These are phyloP conservation scores for Nerophis ophidion DNA, from an alignment of 2,113 vertebrate species.

Conservation along the genomic window DNA sequence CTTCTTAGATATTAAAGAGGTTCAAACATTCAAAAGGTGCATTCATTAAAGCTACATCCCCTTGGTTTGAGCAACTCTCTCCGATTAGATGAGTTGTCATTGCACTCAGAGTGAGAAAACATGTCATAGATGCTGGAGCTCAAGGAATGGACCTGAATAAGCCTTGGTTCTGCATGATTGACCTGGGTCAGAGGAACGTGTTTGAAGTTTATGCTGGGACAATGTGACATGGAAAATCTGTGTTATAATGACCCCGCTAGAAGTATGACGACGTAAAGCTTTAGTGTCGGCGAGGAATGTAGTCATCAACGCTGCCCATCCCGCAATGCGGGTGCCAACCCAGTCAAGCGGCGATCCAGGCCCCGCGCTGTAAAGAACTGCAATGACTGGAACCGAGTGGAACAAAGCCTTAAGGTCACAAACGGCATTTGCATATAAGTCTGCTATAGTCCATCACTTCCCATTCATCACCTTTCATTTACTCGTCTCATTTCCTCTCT, in stretches of 20 bases:
- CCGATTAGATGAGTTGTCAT: slow-evolving; percentile 25
- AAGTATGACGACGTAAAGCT: slow-evolving; percentile 26
- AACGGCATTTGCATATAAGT: slow-evolving; percentile 20
- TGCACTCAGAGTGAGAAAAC: slow-evolving; percentile 30
- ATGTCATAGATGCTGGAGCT: slow-evolving; percentile 48
- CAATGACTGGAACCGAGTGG: slow-evolving; percentile 14
- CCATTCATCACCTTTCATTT: slow-evolving; percentile 9
- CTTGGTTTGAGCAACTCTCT: slow-evolving; percentile 9
- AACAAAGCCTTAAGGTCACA: slow-evolving; percentile 31
- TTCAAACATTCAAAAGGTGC: slow-evolving; percentile 8
- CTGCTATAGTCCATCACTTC: slow-evolving; percentile 7
- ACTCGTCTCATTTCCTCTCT: slow-evolving; percentile 9
- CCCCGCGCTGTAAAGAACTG: slow-evolving; percentile 12
- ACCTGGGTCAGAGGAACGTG: slow-evolving; percentile 48
- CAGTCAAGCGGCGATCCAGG: slow-evolving; percentile 15
- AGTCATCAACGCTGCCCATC: slow-evolving; percentile 23
- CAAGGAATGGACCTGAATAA: slow-evolving; percentile 48
- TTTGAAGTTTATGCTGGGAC: slow-evolving; percentile 48
- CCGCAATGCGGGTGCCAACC: slow-evolving; percentile 20
- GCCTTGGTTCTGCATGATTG: slow-evolving; percentile 55
- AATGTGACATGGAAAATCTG: slow-evolving; percentile 23
- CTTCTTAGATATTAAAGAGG: slow-evolving; percentile 11
- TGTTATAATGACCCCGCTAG: slow-evolving; percentile 28
- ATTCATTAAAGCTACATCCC: not conserved
- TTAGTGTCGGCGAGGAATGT: slow-evolving; percentile 30